These are phyloP conservation scores for Conops quadrifasciatus DNA, from an alignment of 2,888 invertebrate genomes.

Conservation along the genomic window DNA sequence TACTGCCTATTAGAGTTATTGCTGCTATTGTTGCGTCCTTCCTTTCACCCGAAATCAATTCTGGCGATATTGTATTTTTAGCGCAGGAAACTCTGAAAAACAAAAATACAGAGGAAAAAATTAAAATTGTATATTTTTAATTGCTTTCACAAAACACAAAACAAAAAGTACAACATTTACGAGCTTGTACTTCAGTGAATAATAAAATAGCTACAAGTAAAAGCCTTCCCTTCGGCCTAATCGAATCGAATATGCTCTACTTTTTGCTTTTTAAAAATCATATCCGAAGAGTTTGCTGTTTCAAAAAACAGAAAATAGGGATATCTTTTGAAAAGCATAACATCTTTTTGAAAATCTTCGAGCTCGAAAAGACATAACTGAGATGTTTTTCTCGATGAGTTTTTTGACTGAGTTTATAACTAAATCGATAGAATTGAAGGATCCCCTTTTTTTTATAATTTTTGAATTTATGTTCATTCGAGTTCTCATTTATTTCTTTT, in stretches of 20 bases:
- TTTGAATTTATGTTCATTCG: too few relatives aligned
- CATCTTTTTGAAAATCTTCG: too few relatives aligned
- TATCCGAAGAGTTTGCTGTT: too few relatives aligned
- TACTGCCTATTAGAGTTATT: background rate
- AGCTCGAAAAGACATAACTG: too few relatives aligned
- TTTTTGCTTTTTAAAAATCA: too few relatives aligned
- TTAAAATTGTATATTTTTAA: slow-evolving; percentile 18
- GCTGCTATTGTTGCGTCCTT: slow-evolving; percentile 5
- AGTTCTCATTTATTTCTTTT: too few relatives aligned
- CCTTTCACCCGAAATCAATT: background rate
- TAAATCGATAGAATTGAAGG: too few relatives aligned
- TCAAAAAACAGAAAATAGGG: too few relatives aligned
- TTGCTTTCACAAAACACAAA: slow-evolving; percentile 18
- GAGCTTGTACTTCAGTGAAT: background rate
- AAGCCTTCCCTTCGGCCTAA: background rate
- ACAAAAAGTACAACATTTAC: background rate
- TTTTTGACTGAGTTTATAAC: too few relatives aligned
- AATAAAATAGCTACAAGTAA: background rate
- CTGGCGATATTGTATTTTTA: slow-evolving; percentile 19
- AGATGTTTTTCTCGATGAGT: too few relatives aligned
- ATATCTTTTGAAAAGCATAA: too few relatives aligned
- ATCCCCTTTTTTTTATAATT: too few relatives aligned
- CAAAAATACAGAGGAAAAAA: slow-evolving; percentile 6
- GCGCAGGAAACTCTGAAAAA: slow-evolving; percentile 26
- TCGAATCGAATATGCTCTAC: background rate